Evolutionary conservation across 2,888 invertebrate genomes (phyloP).

Genomic region (Sphaerophoria rueppellii): DNA sequence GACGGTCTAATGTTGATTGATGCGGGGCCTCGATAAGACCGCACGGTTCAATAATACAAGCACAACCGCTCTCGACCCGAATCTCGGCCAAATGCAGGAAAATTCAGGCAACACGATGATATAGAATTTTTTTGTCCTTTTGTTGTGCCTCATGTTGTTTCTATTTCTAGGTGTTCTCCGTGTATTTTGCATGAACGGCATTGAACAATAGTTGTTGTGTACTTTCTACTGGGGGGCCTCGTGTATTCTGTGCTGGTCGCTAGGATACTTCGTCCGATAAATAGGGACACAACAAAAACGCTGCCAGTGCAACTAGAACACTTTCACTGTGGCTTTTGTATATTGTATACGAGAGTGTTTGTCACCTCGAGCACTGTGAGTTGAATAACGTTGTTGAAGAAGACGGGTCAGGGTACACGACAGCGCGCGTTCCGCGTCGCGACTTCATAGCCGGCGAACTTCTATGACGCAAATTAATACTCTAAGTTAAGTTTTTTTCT

Average conservation of each 20-base stretch:
- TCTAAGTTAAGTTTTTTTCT: slow-evolving; percentile 5
- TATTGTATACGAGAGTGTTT: slow-evolving; percentile 52
- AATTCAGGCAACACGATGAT: slow-evolving; percentile 14
- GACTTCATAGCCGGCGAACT: slow-evolving; percentile 19
- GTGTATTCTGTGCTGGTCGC: slow-evolving; percentile 59
- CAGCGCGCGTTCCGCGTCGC: not conserved
- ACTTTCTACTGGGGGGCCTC: slow-evolving; percentile 32
- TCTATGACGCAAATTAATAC: slow-evolving; percentile 38
- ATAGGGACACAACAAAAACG: slow-evolving; percentile 42
- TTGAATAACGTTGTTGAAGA: no score
- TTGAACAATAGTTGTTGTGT: slow-evolving; percentile 30
- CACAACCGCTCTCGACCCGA: slow-evolving; percentile 39
- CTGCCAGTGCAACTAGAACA: slow-evolving; percentile 28
- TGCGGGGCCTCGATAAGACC: slow-evolving; percentile 13
- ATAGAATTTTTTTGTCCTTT: slow-evolving; percentile 32
- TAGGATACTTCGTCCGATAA: slow-evolving; percentile 43
- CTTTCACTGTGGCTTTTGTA: not conserved
- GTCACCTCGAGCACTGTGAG: slow-evolving; percentile 33
- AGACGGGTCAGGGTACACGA: not conserved
- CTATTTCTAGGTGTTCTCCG: not conserved
- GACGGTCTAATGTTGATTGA: slow-evolving; percentile 50
- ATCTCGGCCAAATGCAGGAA: slow-evolving; percentile 59
- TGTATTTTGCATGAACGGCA: slow-evolving; percentile 51
- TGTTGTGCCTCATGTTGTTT: slow-evolving; percentile 14
- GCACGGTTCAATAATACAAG: not conserved